Evolutionary conservation across 2,888 invertebrate species (phyloP).

Genomic region (Lepidonotus clava): DNA sequence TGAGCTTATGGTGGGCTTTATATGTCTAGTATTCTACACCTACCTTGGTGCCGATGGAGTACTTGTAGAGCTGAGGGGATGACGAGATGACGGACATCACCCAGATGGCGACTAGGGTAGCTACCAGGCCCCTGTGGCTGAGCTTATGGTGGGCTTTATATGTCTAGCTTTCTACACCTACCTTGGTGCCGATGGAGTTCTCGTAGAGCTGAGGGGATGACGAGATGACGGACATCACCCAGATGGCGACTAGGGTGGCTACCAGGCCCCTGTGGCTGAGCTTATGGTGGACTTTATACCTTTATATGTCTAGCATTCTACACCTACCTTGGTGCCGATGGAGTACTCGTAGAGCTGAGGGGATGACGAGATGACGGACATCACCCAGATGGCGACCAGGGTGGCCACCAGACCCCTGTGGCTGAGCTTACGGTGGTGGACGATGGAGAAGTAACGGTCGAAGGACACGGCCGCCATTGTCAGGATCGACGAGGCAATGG

Average conservation of each 20-base stretch:
- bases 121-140: background rate
- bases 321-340: slow-evolving; percentile 1
- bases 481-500: slow-evolving; percentile 63
- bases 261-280: background rate
- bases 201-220: slow-evolving; percentile 45
- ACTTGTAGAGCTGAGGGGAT: slow-evolving; percentile 40
- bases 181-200: slow-evolving; percentile 26
- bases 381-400: slow-evolving; percentile 9
- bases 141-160: slow-evolving; percentile 12
- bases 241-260: slow-evolving; percentile 4
- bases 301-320: too few species aligned
- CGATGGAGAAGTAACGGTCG: slow-evolving; percentile 60
- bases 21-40: too few species aligned
- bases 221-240: background rate
- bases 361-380: background rate
- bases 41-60: slow-evolving; percentile 29
- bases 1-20: slow-evolving; percentile 7
- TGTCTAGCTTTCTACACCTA: too few species aligned
- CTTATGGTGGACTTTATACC: background rate
- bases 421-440: slow-evolving; percentile 13
- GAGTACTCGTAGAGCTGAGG: slow-evolving; percentile 51
- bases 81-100: background rate
- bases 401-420: background rate
- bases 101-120: slow-evolving; percentile 26
- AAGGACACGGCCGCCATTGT: slow-evolving; percentile 67